These are phyloP conservation scores for Drosophila mulleri DNA, from an alignment of 2,888 invertebrate species.

Conservation along the genomic window DNA sequence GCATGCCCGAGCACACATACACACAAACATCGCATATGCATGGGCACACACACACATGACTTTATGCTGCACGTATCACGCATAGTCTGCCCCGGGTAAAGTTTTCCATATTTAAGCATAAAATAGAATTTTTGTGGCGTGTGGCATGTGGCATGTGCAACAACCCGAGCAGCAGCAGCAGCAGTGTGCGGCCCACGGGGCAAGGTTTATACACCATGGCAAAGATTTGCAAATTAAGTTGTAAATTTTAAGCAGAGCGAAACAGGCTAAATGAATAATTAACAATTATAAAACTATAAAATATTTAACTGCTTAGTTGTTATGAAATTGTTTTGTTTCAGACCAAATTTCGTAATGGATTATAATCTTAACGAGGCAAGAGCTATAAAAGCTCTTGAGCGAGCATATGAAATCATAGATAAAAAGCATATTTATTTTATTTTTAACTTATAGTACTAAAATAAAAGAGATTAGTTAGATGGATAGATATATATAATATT, in stretches of 20 bases:
- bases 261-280: slow-evolving; percentile 9
- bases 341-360: no score
- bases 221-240: slow-evolving; percentile 33
- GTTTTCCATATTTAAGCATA: slow-evolving; percentile 61
- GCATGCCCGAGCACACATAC: slow-evolving; percentile 10
- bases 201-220: slow-evolving; percentile 13
- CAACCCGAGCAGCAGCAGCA: neutral
- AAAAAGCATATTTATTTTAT: no score
- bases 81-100: slow-evolving; percentile 31
- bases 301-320: no score
- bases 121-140: slow-evolving; percentile 59
- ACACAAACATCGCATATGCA: slow-evolving; percentile 1
- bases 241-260: slow-evolving; percentile 7
- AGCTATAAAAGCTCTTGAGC: no score
- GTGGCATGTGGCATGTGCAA: slow-evolving; percentile 20
- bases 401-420: neutral
- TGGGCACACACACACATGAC: neutral
- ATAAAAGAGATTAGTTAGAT: no score
- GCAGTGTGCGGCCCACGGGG: neutral
- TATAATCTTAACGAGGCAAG: no score
- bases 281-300: neutral
- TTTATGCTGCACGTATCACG: slow-evolving; percentile 20
- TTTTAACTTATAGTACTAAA: no score
- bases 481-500: no score
- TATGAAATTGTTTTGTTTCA: no score